Evolutionary conservation across 2,113 vertebrate genomes (phyloP), one percentile per base, ranked within the genome.

Genomic region (Dasyornis broadbenti): DNA sequence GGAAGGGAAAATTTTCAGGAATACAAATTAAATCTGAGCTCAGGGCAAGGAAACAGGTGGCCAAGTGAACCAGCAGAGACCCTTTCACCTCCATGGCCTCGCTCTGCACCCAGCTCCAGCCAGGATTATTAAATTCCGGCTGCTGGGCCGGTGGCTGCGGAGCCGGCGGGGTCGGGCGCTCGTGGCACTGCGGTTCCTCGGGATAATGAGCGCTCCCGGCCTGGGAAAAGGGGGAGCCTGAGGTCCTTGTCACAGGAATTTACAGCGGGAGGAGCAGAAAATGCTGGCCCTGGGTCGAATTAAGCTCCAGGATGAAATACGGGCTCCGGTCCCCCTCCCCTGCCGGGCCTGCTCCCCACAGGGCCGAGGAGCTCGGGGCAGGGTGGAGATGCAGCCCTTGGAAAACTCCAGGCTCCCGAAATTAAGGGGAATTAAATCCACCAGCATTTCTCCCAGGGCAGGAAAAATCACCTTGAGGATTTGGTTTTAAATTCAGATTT

Each of bases 41-140:
- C 71, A 68, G 66, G 95, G 95, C 91, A 80, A 95, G 93, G 92
- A 68, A 93, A 87, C 97, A 97, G 96, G 96, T 96, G 97, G 95
- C 82, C 64, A 30, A 63, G 47, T 91, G 95, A 95, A 95, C 92
- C 31, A 87, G 81, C 80, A 63, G 66, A 72, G 91, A 82, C 95
- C 96, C 92, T 91, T 95, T 96, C 93, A 90, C 93, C 95, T 19
- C 89, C 0, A 6, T 79, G 94, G 72, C 95, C 95, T 21, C 1
- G 45, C 96, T 80, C 66, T 61, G 82, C 65, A 69, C 69, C 40
- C 77, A 42, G 76, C 61, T 75, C 86, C 35, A 71, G 59, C 22
- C 86, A 63, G 80, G 89, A 82, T 95, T 92, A 97, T 90, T 94
- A 80, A 95, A 97, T 89, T 82, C 90, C 84, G 86, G 70, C 70